These are phyloP conservation scores for Betta splendens DNA, from an alignment of 2,797 vertebrate species.

Conservation along the genomic window DNA sequence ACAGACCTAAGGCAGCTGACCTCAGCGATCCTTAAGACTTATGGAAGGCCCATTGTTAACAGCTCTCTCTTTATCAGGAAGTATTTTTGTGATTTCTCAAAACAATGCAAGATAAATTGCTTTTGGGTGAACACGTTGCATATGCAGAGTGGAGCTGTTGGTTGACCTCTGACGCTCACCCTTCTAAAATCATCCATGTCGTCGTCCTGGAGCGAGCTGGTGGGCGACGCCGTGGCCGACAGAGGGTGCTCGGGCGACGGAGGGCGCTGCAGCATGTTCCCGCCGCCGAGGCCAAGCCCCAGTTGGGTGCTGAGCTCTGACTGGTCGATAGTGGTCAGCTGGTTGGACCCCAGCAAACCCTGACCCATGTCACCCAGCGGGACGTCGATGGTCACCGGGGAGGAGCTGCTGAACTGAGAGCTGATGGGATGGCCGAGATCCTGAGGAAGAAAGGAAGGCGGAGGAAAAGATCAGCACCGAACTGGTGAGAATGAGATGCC, in stretches of 20 bases:
- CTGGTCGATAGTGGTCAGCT: conserved; percentile 93
- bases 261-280: conserved; percentile 79
- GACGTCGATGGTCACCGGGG: conserved; percentile 92
- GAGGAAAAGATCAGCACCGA: background rate
- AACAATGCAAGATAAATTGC: no score
- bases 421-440: conserved; percentile 89
- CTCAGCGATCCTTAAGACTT: no score
- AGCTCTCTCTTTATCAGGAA: no score
- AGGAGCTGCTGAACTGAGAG: conserved; percentile 89
- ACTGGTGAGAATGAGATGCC: fast-evolving
- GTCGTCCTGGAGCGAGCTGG: conserved; percentile 88
- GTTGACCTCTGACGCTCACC: conserved; percentile 67
- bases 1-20: no score
- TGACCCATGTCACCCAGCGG: conserved; percentile 88
- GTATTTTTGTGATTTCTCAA: no score
- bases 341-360: conserved; percentile 84
- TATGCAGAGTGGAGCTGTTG: no score
- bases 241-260: conserved; percentile 86
- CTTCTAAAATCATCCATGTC: conserved; percentile 89
- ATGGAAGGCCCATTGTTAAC: no score
- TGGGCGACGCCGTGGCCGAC: conserved; percentile 86
- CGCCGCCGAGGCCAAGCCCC: conserved; percentile 87
- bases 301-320: conserved; percentile 92
- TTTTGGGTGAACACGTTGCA: no score
- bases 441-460: conserved; percentile 58